Base-by-base conservation (phyloP, 2,888 invertebrate species). In the Philaethria dido region DNA sequence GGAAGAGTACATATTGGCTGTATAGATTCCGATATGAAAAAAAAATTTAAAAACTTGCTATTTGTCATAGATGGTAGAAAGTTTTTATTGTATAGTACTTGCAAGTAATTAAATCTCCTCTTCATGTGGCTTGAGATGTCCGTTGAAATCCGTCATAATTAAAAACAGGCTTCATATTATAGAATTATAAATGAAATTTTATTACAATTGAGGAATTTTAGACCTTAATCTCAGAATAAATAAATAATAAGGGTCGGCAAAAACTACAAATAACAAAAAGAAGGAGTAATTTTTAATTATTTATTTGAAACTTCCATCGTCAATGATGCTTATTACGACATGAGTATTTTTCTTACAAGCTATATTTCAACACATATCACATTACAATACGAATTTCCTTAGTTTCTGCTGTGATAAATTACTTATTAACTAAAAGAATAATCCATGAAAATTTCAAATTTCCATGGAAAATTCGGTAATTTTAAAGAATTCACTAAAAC, bases 301-400 rank as follows among this genome's bases (percentile, higher is more conserved):
- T 55, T 20, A 33, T 39, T 13, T 39, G 36, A 39, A 39, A 39
- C 55, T 36, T 54, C 54, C 54, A 39, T 55, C 14, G 55, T 55
- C 36, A 55, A 55, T 13, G 16, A 16, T 29, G 29, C 29, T n/a
- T n/a, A 50, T 50, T n/a, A 29, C n/a, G 1, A 13, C 13, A 13
- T 39, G 13, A 2, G 13, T 39, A 3, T 33, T 5, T 33, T 25
- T 25, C 25, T 33, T 33, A 33, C 8, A n/a, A n/a, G n/a, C n/a
- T n/a, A n/a, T n/a, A n/a, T n/a, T n/a, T n/a, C n/a, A n/a, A n/a
- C n/a, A n/a, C n/a, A n/a, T n/a, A n/a, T n/a, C n/a, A n/a, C n/a
- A n/a, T n/a, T n/a, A n/a, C n/a, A n/a, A n/a, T n/a, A n/a, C n/a
- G n/a, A n/a, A n/a, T n/a, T n/a, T n/a, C n/a, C n/a, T n/a, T n/a